Base-by-base conservation (phyloP, 1,140 invertebrate species). In the Meteorus sp. region DNA sequence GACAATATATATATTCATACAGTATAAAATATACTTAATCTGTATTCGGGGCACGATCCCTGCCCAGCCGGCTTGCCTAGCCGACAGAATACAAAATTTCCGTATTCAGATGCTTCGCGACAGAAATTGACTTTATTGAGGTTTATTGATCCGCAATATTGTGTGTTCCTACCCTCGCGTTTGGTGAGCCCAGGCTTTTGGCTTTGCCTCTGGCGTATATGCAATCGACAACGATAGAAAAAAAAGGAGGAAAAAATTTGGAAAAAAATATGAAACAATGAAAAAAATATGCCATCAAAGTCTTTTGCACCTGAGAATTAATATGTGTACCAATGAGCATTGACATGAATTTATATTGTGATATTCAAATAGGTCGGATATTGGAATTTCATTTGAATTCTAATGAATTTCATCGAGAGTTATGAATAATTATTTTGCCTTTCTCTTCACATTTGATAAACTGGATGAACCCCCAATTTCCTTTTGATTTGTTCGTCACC, bases 71-170 rank as follows among this genome's bases (percentile, higher is more conserved):
- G 60, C 67, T 64, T 41, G 67, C 68, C 68, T 68, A 69, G 62
- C 64, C 70, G 59, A 41, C 61, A 61, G 76, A 80, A 78, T 78
- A 78, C 76, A 78, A 80, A 80, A 78, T 80, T 76, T 71, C 65
- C 68, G 74, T 70, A 80, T 80, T 79, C 78, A 78, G 75, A 80
- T 80, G 77, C 68, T 70, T 63, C 63, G 66, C 74, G 76, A 80
- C 77, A 77, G 76, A 79, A 79, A 80, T 79, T 80, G 77, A 80
- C 78, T 79, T 77, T 80, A 80, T 79, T 79, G 76, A 77, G 73
- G 75, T 77, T 78, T 80, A 80, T 80, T 74, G 78, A 80, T 80
- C 75, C 69, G 69, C 76, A 77, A 80, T 79, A 78, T 79, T 78
- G 76, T 75, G 69, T 74, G 72, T 51, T 51, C 35, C 45, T 41